A percentile compares a stretch with the other conserved stretches of the same genome.
phyloP scores from a whole-genome alignment of 1,140 invertebrate genomes.

The Scylla paramamosain region DNA sequence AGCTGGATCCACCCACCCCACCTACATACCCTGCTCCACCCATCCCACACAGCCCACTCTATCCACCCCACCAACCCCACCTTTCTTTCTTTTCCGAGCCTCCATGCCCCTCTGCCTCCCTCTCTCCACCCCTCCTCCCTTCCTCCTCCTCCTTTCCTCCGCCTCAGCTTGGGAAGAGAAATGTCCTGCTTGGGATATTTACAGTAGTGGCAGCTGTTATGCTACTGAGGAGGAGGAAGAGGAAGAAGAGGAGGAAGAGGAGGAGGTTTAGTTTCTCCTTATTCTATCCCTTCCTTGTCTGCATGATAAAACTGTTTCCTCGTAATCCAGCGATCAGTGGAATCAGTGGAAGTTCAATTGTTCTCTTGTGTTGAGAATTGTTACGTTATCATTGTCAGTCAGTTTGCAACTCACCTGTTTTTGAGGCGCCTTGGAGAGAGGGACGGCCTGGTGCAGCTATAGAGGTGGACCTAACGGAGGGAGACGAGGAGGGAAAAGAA shows the following conservation, averaged over 20 bases:
- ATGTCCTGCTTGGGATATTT: slow-evolving; percentile 2
- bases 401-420: too few relatives aligned
- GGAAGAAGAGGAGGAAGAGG: slow-evolving; percentile 10
- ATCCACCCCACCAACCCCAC: background rate
- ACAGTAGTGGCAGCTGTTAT: slow-evolving; percentile 13
- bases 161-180: background rate
- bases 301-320: background rate
- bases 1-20: slow-evolving; percentile 25
- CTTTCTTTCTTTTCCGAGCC: background rate
- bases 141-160: background rate
- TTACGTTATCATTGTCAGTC: too few relatives aligned
- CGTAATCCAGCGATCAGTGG: too few relatives aligned
- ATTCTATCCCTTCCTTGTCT: background rate
- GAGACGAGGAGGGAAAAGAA: background rate
- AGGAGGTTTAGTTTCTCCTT: background rate
- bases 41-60: background rate
- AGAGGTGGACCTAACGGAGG: background rate
- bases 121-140: background rate
- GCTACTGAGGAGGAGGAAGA: background rate
- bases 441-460: too few relatives aligned
- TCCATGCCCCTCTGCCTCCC: background rate
- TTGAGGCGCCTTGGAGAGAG: too few relatives aligned
- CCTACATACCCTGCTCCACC: background rate
- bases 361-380: too few relatives aligned
- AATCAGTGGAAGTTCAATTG: too few relatives aligned